These are phyloP conservation scores for Acronicta alni DNA, from an alignment of 2,888 invertebrate species.

Conservation along the genomic window DNA sequence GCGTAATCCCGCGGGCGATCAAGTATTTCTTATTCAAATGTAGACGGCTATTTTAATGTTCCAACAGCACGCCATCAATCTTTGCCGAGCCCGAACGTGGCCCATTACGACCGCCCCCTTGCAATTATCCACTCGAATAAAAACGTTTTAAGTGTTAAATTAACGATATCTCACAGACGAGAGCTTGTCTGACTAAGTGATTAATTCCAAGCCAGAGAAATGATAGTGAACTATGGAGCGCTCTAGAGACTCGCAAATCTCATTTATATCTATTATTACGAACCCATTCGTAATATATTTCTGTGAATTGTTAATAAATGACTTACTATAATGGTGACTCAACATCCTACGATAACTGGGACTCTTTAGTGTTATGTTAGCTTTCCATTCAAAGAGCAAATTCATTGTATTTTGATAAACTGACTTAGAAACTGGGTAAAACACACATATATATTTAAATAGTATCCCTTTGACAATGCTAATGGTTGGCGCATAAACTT, in stretches of 20 bases:
- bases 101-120: slow-evolving; percentile 83
- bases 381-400: neutral
- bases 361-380: neutral
- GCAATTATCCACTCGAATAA: slow-evolving; percentile 88
- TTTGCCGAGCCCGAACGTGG: slow-evolving; percentile 81
- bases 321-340: slow-evolving; percentile 29
- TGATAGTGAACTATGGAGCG: slow-evolving; percentile 69
- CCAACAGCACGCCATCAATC: slow-evolving; percentile 85
- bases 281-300: slow-evolving; percentile 33
- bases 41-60: slow-evolving; percentile 85
- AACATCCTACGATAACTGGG: neutral
- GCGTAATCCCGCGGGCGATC: slow-evolving; percentile 78
- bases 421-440: slow-evolving; percentile 17
- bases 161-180: slow-evolving; percentile 85
- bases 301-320: slow-evolving; percentile 33
- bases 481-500: slow-evolving; percentile 56
- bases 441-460: slow-evolving; percentile 37
- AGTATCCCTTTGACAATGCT: slow-evolving; percentile 48
- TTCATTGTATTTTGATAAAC: slow-evolving; percentile 35
- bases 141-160: slow-evolving; percentile 88
- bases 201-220: slow-evolving; percentile 77
- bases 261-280: slow-evolving; percentile 66
- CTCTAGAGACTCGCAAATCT: slow-evolving; percentile 58
- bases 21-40: slow-evolving; percentile 85
- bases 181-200: slow-evolving; percentile 83